phyloP scores from a whole-genome alignment of 1,140 invertebrate genomes.

The Aphaenogaster rudis region DNA sequence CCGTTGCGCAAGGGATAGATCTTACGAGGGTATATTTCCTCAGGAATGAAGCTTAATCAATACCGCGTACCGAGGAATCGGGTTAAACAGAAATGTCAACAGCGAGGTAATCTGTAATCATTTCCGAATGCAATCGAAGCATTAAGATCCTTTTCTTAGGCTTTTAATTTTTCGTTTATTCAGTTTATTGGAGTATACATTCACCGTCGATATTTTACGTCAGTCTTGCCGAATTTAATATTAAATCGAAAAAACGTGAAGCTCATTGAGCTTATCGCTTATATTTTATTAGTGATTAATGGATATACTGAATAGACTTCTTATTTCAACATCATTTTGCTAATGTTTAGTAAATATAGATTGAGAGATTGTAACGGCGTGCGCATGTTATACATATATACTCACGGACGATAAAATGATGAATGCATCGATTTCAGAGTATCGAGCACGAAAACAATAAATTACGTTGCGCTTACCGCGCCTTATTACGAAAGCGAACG shows the following conservation, averaged over 20 bases:
- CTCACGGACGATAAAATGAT: slow-evolving; percentile 12
- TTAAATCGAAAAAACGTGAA: neutral
- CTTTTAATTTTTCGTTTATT: neutral
- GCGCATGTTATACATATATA: neutral
- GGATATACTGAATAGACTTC: neutral
- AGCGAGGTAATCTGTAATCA: neutral
- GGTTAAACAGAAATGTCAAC: neutral
- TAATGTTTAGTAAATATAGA: neutral
- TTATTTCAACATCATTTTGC: slow-evolving; percentile 8
- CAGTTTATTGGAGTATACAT: neutral
- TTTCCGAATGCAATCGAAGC: neutral
- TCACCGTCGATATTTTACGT: neutral
- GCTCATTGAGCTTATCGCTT: neutral
- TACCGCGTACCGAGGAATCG: neutral
- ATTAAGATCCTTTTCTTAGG: neutral
- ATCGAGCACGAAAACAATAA: slow-evolving; percentile 50
- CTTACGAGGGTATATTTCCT: neutral
- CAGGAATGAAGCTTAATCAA: slow-evolving; percentile 5
- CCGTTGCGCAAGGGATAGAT: slow-evolving; percentile 9
- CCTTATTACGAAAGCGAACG: slow-evolving; percentile 49
- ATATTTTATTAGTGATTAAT: slow-evolving; percentile 26
- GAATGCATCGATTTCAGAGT: slow-evolving; percentile 43
- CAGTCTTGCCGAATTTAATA: neutral
- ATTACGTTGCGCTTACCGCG: slow-evolving; percentile 11
- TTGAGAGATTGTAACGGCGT: slow-evolving; percentile 14